Evolutionary conservation across 2,797 vertebrate genomes (phyloP), one percentile per base, ranked within the genome.

Genomic region (Lophotriccus pileatus): DNA sequence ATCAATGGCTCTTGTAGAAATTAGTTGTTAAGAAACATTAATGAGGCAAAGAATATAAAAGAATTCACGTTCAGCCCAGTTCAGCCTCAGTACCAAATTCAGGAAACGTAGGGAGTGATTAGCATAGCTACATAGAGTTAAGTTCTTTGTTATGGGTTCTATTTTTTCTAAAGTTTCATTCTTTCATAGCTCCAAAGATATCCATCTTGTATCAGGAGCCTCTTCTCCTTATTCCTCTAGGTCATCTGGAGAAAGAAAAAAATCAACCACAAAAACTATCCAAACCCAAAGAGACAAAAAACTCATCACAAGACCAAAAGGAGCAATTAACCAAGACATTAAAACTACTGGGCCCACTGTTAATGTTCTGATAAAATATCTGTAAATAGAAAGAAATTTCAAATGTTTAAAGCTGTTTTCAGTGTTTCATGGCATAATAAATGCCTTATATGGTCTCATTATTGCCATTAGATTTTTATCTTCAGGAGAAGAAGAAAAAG

Each of bases 311-410:
- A 70, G 62, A 47, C 3, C 6, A 23, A 59, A 52, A 75, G 16
- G 36, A 55, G 27, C 64, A 91, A 91, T 67, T 85, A 59, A 58
- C 27, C 28, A 14, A 74, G 75, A 19, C 47, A 66, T 72, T 84
- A 69, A 85, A 92, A 43, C 12, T 41, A 41, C 52, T 1, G 2
- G 39, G 20, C 4, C 14, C 4, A 17, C 30, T 84, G 13, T 12
- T 87, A 60, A 83, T 1, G 2, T 47, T 90, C 46, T 56, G 85
- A 88, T 77, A 89, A 96, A 92, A 85, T 81, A 80, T 43, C 32
- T 60, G 34, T 60, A 83, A 92, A 70, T 80, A 87, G 92, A 95
- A 87, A 50, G n/a, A 58, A 73, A 76, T 82, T 78, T 34, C 70
- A 74, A 83, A 37, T 74, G 27, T 83, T 96, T 75, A 60, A 89